Base-by-base conservation (phyloP, 35 echinoderm and acorn worm species). In the Apostichopus parvimensis region DNA sequence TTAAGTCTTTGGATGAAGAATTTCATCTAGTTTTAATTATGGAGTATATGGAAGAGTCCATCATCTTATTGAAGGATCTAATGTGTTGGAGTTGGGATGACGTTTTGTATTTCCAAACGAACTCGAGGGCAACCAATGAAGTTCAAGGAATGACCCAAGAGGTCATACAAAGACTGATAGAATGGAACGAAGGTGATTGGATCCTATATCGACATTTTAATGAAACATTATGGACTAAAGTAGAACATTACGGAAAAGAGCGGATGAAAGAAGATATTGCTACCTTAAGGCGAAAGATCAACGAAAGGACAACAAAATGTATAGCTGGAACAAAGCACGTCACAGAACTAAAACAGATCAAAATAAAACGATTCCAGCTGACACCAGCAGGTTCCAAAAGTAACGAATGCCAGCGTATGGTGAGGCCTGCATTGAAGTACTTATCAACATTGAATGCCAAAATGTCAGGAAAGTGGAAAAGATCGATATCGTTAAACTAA, bases 61-160 rank as follows among this genome's bases (percentile, higher is more conserved):
- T 79, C 4, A 91, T 91, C 55, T 54, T 91, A 9, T 34, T 91
- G 58, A 91, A 91, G 21, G 89, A 91, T 21, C 3, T 91, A 28
- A 91, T 91, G 73, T 91, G 89, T 24, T 91, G 89, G 89, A 66
- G 54, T 57, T 91, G 71, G 71, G 89, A 91, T 3, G 89, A 91
- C 9, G 54, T 79, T 58, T 61, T 79, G 15, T 91, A 13, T 79
- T 91, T 91, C 62, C 7, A 17, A 4, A 61, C 26, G 1, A 91
- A 91, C 28, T 56, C 71, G 14, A 77, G 89, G 56, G 15, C 34
- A 7, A 34, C 4, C 6, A 78, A 13, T 10, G 8, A 79, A 45
- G 54, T 56, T 6, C 9, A 79, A 20, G 53, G 24, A 59, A 60
- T 91, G 45, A 77, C 73, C 5, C 5, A 71, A 18, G 80, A 55